Base-by-base conservation (phyloP, 2,888 invertebrate genomes). In the Tanypteryx hageni region DNA sequence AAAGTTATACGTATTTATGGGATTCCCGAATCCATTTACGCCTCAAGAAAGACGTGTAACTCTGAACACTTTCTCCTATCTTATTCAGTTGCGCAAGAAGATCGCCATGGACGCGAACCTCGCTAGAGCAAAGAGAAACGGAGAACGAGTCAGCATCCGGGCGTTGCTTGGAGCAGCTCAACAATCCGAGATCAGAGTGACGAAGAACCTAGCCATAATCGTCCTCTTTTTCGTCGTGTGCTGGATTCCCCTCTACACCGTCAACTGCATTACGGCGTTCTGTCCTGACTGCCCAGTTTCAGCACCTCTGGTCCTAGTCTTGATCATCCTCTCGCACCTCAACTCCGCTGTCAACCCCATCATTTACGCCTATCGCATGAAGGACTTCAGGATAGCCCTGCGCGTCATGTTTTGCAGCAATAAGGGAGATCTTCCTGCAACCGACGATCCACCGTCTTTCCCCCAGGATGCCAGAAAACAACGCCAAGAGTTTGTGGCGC, bases 171-270 rank as follows among this genome's bases (percentile, higher is more conserved):
- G 98, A 0, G 98, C 98, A 0, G 97, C 98, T 0, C 97, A 98
- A 94, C 97, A 97, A 94, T 96, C 98, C 27, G 98, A 98, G 95
- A 98, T 98, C 57, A 98, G 98, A 95, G 98, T 98, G 13, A 98
- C 98, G 5, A 98, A 98, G 95, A 99, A 98, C 95, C 96, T 99
- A n/a, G 97, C 98, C 92, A 97, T 99, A 94, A 98, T 99, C 93
- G 99, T 99, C 13, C 96, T 98, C 92, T 98, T 99, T 95, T 99
- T 99, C 95, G 98, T 99, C 95, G 96, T 99, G 93, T 99, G 99
- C 95, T 99, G 99, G 99, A 98, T 98, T 93, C 98, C 99, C 0
- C 96, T 99, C 22, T 99, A 99, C 95, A 98, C 99, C 84, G 97
- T 99, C 94, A 99, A 99, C 95, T 98, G 98, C 94, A 96, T 98